Evolutionary conservation across 1,140 invertebrate species (phyloP).

Genomic region (Littorina saxatilis): DNA sequence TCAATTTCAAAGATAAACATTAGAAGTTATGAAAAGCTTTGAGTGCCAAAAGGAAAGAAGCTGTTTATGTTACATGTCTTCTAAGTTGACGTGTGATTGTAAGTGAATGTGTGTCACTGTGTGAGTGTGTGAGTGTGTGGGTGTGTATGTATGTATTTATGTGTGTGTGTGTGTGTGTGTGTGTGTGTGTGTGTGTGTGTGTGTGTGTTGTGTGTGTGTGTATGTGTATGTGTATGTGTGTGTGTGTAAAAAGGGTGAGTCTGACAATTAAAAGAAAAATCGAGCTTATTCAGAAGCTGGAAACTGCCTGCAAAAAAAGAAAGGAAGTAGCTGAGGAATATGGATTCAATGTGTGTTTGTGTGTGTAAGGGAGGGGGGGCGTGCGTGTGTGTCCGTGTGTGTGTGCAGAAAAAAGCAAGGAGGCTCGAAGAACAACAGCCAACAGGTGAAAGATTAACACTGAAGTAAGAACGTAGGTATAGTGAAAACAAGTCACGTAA

Average conservation of each 20-base stretch:
- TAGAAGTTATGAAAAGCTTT: no score
- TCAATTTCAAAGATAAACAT: no score
- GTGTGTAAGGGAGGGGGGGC: neutral
- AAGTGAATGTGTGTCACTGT: no score
- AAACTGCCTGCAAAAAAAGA: no score
- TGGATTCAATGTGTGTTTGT: no score
- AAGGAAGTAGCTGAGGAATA: no score
- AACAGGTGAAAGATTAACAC: neutral
- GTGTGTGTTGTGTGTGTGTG: neutral
- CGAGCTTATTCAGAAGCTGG: no score
- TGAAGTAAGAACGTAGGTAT: neutral
- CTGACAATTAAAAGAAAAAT: no score
- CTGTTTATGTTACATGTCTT: no score
- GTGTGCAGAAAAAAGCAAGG: neutral
- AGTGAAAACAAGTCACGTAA: no score
- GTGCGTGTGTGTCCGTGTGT: neutral
- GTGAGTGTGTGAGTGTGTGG: neutral
- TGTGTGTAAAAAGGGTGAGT: neutral
- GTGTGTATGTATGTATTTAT: neutral
- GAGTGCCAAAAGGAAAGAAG: no score
- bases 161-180: constrained; percentile 18
- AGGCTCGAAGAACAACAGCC: neutral
- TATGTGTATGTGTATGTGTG: neutral
- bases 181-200: constrained; percentile 8
- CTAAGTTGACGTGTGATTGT: no score